Percentiles rank a stretch among this genome's conserved stretches.
These are phyloP conservation scores for Panagrolaimus sp. DNA, from an alignment of 1,140 invertebrate species.

Conservation along the genomic window DNA sequence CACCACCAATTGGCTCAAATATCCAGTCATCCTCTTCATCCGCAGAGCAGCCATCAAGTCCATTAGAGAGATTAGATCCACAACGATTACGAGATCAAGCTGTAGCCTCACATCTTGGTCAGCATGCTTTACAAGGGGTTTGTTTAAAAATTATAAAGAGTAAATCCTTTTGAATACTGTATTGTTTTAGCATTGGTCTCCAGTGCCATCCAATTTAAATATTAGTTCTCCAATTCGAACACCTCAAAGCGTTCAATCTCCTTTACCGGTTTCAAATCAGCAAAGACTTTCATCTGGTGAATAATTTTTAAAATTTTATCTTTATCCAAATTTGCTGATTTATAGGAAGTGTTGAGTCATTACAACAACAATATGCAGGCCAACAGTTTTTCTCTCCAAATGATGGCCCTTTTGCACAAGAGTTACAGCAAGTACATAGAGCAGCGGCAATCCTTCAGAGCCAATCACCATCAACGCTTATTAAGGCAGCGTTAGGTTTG, in stretches of 20 bases:
- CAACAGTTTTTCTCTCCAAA: neutral
- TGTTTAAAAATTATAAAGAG: neutral
- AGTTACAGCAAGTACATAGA: neutral
- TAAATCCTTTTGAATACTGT: neutral
- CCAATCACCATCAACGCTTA: neutral
- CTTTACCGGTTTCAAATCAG: neutral
- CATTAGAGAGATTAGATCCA: constrained; percentile 13
- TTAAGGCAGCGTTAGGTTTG: no score
- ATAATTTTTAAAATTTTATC: no score
- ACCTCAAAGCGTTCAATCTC: neutral
- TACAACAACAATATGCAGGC: constrained; percentile 7
- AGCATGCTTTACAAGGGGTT: neutral
- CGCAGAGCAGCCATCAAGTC: constrained; percentile 13
- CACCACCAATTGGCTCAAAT: constrained; percentile 5
- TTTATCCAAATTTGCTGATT: no score
- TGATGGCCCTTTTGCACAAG: neutral
- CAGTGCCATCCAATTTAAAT: neutral
- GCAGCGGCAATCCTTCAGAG: neutral
- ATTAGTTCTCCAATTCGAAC: neutral
- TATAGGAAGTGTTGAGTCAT: neutral
- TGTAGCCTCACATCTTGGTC: constrained; percentile 1
- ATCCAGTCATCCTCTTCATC: neutral
- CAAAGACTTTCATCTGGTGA: neutral
- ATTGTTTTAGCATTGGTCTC: constrained; percentile 12
- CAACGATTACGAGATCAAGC: constrained; percentile 18